Conservation (phyloP, 2,888 invertebrate genomes). For the Antheraea assamensis region DNA sequence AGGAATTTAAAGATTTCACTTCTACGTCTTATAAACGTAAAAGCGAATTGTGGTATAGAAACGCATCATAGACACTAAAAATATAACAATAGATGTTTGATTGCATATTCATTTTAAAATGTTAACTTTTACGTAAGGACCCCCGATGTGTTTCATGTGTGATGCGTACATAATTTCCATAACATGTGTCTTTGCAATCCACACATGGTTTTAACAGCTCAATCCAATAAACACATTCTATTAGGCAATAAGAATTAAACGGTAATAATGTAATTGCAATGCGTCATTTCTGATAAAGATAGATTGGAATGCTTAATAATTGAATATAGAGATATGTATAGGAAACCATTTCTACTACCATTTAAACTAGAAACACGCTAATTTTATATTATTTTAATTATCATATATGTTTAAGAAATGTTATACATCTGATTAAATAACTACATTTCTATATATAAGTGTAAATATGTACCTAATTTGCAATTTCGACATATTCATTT, state of each 20-base stretch:
- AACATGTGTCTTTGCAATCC: background rate
- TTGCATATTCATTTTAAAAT: background rate
- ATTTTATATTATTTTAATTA: constrained; percentile 27
- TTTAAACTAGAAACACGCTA: constrained; percentile 58
- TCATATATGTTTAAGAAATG: constrained; percentile 9
- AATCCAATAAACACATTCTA: constrained; percentile 3
- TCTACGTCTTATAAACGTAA: background rate
- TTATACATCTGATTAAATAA: background rate
- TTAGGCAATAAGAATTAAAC: constrained; percentile 8
- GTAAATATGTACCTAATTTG: background rate
- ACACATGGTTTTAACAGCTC: background rate
- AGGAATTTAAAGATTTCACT: background rate
- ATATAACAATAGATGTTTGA: background rate
- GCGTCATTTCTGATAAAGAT: constrained; percentile 23
- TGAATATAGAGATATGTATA: constrained; percentile 69
- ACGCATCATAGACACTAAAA: background rate
- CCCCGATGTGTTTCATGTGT: background rate
- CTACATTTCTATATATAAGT: background rate
- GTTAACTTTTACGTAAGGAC: background rate
- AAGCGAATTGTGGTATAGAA: background rate
- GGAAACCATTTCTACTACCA: constrained; percentile 49
- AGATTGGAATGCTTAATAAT: constrained; percentile 75
- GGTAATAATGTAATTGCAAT: constrained; percentile 3
- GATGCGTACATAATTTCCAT: background rate
- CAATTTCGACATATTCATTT: background rate